These are phyloP conservation scores for Onychostoma macrolepis DNA, from an alignment of 2,113 vertebrate species.

Conservation along the genomic window DNA sequence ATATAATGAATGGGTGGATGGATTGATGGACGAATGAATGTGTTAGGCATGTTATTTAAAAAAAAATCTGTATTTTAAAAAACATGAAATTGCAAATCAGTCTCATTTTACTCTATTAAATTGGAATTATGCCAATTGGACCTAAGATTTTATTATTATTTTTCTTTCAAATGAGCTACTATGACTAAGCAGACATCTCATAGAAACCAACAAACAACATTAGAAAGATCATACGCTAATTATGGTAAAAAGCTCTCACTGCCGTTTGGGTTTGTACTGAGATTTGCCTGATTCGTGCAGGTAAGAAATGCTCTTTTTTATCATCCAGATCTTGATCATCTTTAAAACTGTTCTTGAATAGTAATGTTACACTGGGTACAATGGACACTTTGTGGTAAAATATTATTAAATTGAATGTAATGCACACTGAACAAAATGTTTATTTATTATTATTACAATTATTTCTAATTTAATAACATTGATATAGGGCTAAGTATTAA, in stretches of 20 bases:
- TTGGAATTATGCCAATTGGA: background rate
- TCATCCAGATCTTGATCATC: background rate
- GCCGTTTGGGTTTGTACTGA: background rate
- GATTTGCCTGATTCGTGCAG: background rate
- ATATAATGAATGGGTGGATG: background rate
- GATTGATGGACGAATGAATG: background rate
- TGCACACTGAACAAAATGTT: no score
- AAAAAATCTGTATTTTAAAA: conserved; percentile 13
- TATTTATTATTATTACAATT: no score
- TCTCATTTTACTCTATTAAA: background rate
- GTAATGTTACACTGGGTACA: background rate
- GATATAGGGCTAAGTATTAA: background rate
- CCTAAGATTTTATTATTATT: no score
- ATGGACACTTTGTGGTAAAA: background rate
- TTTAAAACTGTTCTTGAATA: background rate
- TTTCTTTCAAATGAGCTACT: background rate
- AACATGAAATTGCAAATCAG: background rate
- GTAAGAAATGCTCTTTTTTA: background rate
- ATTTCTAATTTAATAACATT: background rate
- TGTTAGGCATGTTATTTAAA: background rate
- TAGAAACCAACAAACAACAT: background rate
- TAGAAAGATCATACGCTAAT: background rate
- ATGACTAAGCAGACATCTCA: conserved; percentile 10
- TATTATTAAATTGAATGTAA: no score
- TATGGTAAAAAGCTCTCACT: background rate